Evolutionary conservation across 1,140 invertebrate species (phyloP), one percentile per base, ranked within the genome.

Genomic region (Pseudachorutes palmiensis): DNA sequence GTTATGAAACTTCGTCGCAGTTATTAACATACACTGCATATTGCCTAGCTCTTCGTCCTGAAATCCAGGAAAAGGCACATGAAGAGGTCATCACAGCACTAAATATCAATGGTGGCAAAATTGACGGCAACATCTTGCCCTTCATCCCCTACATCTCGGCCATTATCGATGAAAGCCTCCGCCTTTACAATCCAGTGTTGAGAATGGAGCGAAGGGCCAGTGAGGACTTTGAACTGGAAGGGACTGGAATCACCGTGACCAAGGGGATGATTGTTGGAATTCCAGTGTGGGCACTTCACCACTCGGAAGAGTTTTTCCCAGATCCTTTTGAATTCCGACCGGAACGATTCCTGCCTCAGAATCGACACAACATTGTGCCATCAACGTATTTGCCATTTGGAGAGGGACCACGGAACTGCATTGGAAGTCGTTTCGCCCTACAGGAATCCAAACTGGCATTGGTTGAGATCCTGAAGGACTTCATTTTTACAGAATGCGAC

Each of bases 361-460:
- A 66, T 28, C 48, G 57, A 5, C 41, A 41, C 0, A 66, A 64
- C 0, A 28, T 70, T 19, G 41, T 57, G 22, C 60, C 36, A 14
- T 70, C 31, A 30, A 64, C 68, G 19, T 70, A 62, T 33, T 45
- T 70, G 1, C 36, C 57, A 1, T 70, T 70, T 49, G 68, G 68
- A 31, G 26, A 51, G 1, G 68, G 29, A 5, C 36, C 30, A 61
- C 12, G 36, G 33, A 70, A 70, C 68, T 84, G 83, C 64, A 76
- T 83, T 26, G 83, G 82, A 24, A 78, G 79, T 74, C 72, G 82
- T 29, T 82, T 84, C 64, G 82, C 81, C n/a, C 70, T 79, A 24
- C 70, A 82, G 68, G 80, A 83, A 72, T 76, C 79, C 0, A 83
- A 83, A 72, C 69, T 81, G 26, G 77, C 80, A 64, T 36, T 76